Evolutionary conservation across 2,888 invertebrate species (phyloP).

Genomic region (Leucophora obtusa): DNA sequence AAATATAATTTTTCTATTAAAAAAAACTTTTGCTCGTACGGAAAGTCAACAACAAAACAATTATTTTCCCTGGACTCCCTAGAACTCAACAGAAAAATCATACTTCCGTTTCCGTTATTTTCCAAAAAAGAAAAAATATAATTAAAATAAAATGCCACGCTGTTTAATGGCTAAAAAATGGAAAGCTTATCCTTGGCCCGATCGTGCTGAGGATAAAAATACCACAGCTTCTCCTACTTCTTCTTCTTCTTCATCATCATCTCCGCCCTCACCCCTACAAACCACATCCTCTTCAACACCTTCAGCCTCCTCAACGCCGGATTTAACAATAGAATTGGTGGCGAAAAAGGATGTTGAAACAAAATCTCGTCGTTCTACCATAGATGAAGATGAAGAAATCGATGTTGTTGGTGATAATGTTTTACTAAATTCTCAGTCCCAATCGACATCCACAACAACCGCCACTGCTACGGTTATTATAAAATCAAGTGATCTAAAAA

Average conservation of each 20-base stretch:
- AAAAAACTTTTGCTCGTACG: constrained; percentile 63
- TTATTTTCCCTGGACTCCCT: constrained; percentile 54
- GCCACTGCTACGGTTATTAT: constrained; percentile 73
- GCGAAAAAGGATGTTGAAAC: constrained; percentile 68
- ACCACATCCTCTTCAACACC: constrained; percentile 69
- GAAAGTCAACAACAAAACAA: constrained; percentile 42
- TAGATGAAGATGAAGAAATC: constrained; percentile 88
- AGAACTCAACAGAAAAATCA: constrained; percentile 10
- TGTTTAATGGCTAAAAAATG: constrained; percentile 98
- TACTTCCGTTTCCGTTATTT: constrained; percentile 47
- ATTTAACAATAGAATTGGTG: constrained; percentile 52
- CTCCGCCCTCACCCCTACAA: constrained; percentile 37
- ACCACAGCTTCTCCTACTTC: constrained; percentile 61
- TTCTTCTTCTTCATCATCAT: constrained; percentile 53
- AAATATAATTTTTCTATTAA: constrained; percentile 54
- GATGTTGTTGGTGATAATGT: constrained; percentile 88
- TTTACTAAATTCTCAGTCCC: constrained; percentile 61
- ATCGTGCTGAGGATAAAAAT: constrained; percentile 80
- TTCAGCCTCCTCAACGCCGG: constrained; percentile 4
- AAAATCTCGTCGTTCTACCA: constrained; percentile 79
- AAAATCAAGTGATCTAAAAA: constrained; percentile 82
- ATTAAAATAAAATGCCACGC: constrained; percentile 87
- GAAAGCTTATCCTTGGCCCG: constrained; percentile 91
- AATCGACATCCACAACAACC: constrained; percentile 41
- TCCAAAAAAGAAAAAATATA: constrained; percentile 9